Evolutionary conservation across 2,113 vertebrate genomes (phyloP), one percentile per base, ranked within the genome.

Genomic region (Scalopus aquaticus): DNA sequence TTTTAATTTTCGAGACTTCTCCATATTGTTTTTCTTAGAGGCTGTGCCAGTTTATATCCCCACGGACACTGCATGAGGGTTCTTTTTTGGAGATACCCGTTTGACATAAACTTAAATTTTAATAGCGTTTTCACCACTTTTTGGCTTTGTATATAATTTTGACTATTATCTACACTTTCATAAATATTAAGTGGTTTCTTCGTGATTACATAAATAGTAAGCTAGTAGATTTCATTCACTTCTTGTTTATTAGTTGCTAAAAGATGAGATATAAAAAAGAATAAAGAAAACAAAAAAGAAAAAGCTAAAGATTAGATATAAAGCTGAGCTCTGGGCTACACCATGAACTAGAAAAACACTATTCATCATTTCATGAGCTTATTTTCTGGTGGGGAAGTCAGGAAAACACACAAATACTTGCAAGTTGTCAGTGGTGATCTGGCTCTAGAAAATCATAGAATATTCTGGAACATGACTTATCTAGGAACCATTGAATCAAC

Each of bases 31-130:
- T 20, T 56, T 7, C 54, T 56, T 56, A 56, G 6, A 8, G 54
- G 54, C 54, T 24, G 54, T 22, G 54, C 54, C 54, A 22, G 20
- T 56, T 15, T 56, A 56, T 5, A 56, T 20, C 20, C 54, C 54
- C 54, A 56, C 20, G 19, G 22, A 56, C 5, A 20, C 51, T 54
- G 5, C 6, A 56, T 22, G 20, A 22, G 20, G 54, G 54, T 56
- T 56, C 16, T 56, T 56, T 56, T 56, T 56, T 22, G 1, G 20
- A 56, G 54, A 56, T 56, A 56, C 54, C 65, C 54, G 12, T 91
- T 95, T 92, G 22, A 95, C 44, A 62, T 83, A 64, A 58, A 73
- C 90, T 94, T 84, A 88, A 78, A 54, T 56, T 84, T 90, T 94
- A 88, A 67, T 54, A 78, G 67, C 6, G 77, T 96, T 85, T 76